Conservation (phyloP, 35 echinoderm and acorn worm species). For the Ophiothrix spiculata region DNA sequence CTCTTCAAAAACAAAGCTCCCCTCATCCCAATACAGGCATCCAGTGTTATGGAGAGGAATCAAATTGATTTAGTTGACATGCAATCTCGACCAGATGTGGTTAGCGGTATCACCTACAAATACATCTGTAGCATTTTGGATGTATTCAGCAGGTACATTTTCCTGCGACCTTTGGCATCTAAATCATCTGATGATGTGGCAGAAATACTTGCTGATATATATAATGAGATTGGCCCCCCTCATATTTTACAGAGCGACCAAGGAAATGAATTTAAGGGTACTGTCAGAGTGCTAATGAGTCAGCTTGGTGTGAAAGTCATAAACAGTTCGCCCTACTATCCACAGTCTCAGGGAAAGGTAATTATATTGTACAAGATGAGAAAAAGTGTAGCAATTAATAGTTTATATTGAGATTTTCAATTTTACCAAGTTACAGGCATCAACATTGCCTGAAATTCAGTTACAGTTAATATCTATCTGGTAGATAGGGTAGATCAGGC, state of each 20-base stretch:
- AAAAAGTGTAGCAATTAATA: no score
- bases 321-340: neutral
- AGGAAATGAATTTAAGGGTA: neutral
- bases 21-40: neutral
- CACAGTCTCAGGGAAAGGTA: neutral
- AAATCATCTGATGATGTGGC: neutral
- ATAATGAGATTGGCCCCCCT: neutral
- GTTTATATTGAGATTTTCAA: no score
- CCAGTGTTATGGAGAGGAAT: neutral
- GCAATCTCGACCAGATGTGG: neutral
- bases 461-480: no score
- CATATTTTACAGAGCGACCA: neutral
- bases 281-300: neutral
- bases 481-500: no score
- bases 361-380: no score
- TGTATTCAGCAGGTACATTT: neutral
- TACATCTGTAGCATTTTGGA: neutral
- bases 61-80: neutral
- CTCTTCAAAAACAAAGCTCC: neutral
- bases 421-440: no score
- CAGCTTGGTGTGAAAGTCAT: neutral
- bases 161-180: neutral
- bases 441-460: no score
- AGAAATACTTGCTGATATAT: neutral
- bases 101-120: neutral